Evolutionary conservation across 2,113 vertebrate species (phyloP), one percentile per base, ranked within the genome.

Genomic region (Lagopus leucura): DNA sequence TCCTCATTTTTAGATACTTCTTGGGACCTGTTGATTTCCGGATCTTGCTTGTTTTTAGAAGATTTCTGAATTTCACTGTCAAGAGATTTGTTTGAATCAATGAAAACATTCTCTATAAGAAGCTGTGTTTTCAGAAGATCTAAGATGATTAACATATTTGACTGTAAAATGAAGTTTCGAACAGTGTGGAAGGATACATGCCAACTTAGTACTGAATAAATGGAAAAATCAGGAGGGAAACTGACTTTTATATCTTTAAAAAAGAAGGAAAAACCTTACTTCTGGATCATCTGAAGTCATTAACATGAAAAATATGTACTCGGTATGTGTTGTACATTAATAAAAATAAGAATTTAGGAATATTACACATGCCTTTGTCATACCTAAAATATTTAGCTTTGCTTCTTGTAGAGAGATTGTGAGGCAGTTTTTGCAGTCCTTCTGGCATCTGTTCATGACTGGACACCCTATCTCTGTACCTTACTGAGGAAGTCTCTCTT

Each of bases 71-170:
- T 78, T 92, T 96, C 93, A 91, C 70, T 88, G 88, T 89, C 48
- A 89, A 94, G 28, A 96, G 63, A 95, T 70, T 20, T 89, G n/a
- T 81, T 92, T 80, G 67, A 90, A 94, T 97, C 50, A 93, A 66
- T 45, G 74, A 52, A 60, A 91, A 36, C 58, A 82, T 30, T 90
- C 13, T 45, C 34, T 25, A 8, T 19, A 83, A 6, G 94, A 86
- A 72, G 9, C 1, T 2, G 64, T 21, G 50, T 34, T 63, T 57
- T 89, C 14, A 94, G 5, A 8, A 92, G 38, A 80, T 47, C 18
- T 89, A 81, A 71, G 11, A 94, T 76, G 24, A 5, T 65, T 6
- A 89, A 84, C 17, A 14, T 10, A 75, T 48, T 69, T 74, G 15
- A 83, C 67, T 94, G 86, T 48, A 75, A 75, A 93, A 82, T 11